Evolutionary conservation across 2,113 vertebrate genomes (phyloP), one percentile per base, ranked within the genome.

Genomic region (Terrapene triunguis): DNA sequence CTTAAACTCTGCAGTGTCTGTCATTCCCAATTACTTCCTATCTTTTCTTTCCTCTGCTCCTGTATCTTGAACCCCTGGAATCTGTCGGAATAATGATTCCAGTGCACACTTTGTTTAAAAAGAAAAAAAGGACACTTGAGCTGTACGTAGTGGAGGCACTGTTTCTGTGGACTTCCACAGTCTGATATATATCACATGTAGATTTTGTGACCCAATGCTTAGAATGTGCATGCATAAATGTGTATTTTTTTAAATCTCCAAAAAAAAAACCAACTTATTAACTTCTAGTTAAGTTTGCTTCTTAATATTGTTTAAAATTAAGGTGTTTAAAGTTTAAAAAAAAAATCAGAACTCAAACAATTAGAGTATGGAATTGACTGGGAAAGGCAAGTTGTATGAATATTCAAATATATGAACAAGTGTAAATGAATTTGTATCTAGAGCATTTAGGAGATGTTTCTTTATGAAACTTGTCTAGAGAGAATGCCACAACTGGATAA

Each of bases 1-100:
- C 80, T 92, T 80, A 59, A 55, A 72, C n/a, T 4, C 78, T 90
- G 92, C 91, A 59, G 57, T 87, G 54, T 87, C 82, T 78, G 6
- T 94, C 87, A 82, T 42, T 85, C 54, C 85, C n/a, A 84, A 5
- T 80, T 65, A 57, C 5, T 62, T 29, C 12, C 25, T 32, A 14
- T 14, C 57, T 62, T 59, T 29, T 12, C 57, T 59, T 62, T 62
- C 12, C 57, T 62, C 57, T 62, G 27, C 29, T 62, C 25, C 12
- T 62, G 57, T 62, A 17, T 65, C 62, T 65, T 35, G 62, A 65
- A 17, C 8, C 29, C 14, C 8, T 35, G 62, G 62, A 65, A 17
- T 32, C 6, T 8, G 16, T 35, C 19, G 62, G 29, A 65, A 65
- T 65, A 14, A 32, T 62, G 32, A 65, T 55, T 29, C 87, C 81